A percentile compares a stretch with the other conserved stretches of the same genome.
Evolutionary conservation across 2,797 vertebrate genomes (phyloP).

Genomic region (Hippoglossus hippoglossus): DNA sequence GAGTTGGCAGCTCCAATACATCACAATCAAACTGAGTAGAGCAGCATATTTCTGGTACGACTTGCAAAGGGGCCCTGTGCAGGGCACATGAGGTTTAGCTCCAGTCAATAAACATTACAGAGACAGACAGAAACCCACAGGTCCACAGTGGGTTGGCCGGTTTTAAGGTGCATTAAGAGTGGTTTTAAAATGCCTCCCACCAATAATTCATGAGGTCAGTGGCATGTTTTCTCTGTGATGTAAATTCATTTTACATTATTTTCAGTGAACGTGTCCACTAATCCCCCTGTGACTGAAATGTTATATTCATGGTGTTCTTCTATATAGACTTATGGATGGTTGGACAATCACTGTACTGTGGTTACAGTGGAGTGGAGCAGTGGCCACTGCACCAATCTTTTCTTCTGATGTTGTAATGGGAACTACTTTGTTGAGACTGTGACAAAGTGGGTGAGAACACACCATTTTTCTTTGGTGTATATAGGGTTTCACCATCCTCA

Average conservation of each 20-base stretch:
- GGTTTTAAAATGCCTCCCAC: slow-evolving; percentile 41
- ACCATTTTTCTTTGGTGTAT: no score
- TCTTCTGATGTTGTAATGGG: background rate
- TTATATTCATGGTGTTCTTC: background rate
- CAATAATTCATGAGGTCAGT: slow-evolving; percentile 47
- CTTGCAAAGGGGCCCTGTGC: slow-evolving; percentile 26
- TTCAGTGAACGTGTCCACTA: background rate
- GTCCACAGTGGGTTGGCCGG: slow-evolving; percentile 27
- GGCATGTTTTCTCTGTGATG: slow-evolving; percentile 20
- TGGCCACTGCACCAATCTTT: background rate
- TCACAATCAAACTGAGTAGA: slow-evolving; percentile 50
- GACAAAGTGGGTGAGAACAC: no score
- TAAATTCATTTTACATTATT: slow-evolving; percentile 3
- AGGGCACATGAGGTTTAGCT: slow-evolving; percentile 37
- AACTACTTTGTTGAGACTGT: background rate
- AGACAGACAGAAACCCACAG: slow-evolving; percentile 38
- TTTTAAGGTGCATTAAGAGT: slow-evolving; percentile 56
- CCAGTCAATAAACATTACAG: slow-evolving; percentile 52
- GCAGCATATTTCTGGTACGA: slow-evolving; percentile 32
- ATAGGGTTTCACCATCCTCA: no score
- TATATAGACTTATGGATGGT: background rate
- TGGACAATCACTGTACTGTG: no score
- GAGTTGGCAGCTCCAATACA: slow-evolving; percentile 44
- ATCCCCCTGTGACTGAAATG: slow-evolving; percentile 6
- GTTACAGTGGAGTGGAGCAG: no score